phyloP scores from a whole-genome alignment of 2,888 invertebrate species.

The Terebella lapidaria region DNA sequence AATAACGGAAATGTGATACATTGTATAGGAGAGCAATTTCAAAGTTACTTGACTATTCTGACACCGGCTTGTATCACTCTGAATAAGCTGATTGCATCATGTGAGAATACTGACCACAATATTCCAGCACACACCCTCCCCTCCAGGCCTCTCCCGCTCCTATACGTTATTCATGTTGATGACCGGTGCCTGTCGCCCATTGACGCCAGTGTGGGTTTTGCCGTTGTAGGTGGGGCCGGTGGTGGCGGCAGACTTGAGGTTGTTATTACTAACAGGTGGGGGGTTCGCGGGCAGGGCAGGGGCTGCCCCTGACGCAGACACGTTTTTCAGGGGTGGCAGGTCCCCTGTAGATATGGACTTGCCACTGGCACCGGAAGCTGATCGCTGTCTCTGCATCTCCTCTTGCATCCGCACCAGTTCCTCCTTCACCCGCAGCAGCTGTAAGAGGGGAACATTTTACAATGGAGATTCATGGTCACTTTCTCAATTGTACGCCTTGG shows the following conservation, averaged over 20 bases:
- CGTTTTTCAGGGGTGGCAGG: too few species aligned
- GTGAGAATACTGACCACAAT: too few species aligned
- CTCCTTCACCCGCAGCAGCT: conserved; percentile 96
- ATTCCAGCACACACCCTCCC: neutral
- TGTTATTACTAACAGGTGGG: neutral
- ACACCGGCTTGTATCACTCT: too few species aligned
- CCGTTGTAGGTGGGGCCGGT: neutral
- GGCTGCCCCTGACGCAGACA: too few species aligned
- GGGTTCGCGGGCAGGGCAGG: neutral
- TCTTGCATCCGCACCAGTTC: conserved; percentile 97
- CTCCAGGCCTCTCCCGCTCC: neutral
- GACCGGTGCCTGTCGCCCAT: neutral
- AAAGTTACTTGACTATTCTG: too few species aligned
- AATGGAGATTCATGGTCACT: too few species aligned
- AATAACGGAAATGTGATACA: too few species aligned
- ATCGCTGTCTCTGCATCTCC: conserved; percentile 63
- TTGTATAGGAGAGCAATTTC: too few species aligned
- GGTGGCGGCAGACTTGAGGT: neutral
- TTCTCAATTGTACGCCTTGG: too few species aligned
- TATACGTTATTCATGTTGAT: neutral
- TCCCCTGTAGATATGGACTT: too few species aligned
- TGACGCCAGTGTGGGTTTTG: neutral
- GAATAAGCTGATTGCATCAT: too few species aligned
- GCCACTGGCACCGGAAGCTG: neutral
- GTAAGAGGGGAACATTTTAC: conserved; percentile 16